Base-by-base conservation (phyloP, 2,113 vertebrate species). In the Ailuropoda melanoleuca region DNA sequence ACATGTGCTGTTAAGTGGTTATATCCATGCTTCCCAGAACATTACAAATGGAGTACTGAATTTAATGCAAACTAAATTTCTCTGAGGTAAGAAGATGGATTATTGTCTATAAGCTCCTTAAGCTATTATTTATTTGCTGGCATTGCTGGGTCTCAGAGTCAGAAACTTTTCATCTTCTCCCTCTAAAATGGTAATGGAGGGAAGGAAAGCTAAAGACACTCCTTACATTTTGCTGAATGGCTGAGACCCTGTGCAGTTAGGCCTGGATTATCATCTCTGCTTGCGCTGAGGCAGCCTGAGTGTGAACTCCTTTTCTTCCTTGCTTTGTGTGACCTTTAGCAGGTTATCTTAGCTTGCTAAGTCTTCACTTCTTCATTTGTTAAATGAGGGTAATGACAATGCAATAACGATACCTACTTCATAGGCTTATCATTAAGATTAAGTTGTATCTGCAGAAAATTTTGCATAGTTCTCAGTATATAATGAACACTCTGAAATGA, bases 11-110 rank as follows among this genome's bases (percentile, higher is more conserved):
- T 95, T 48, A 83, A 75, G 3, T 72, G 56, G 66, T 70, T 70
- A 31, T 46, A 77, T 12, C 62, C 9, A 29, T 86, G 13, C 6
- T 93, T 78, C 31, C 26, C 4, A 62, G 43, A 60, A 68, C 17
- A 74, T 66, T 91, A 39, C 29, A 96, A 88, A 84, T 72, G 24
- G 50, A 58, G 4, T 64, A 80, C 29, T 70, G n/a, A 93, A 66
- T 84, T 39, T 87, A 87, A 92, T 86, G 13, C 72, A 95, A 62
- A 72, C 18, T 72, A 87, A 85, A 83, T 96, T 87, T 93, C 31
- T 84, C 21, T 80, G 13, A 66, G 4, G 6, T 70, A 88, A 85
- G 14, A 80, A 94, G 43, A 43, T 31, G 90, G 56, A 82, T 18
- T 48, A n/a, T 89, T 62, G 24, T 77, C 8, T 48, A 21, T 58